phyloP scores from a whole-genome alignment of 2,797 vertebrate species.

The Oceanodroma leucorhoa region DNA sequence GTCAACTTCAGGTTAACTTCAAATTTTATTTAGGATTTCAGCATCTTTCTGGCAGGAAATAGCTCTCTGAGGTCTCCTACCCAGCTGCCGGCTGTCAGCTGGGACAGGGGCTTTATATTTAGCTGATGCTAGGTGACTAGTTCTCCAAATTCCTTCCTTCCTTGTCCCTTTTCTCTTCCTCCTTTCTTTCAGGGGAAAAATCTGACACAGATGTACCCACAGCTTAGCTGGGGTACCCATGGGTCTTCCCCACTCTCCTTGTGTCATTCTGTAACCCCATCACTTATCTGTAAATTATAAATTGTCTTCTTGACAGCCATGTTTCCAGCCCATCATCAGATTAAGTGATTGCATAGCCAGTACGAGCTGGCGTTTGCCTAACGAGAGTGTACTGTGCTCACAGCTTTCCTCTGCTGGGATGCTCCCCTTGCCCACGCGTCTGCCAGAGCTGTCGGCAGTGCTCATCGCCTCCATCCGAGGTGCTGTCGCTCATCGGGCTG shows the following conservation, averaged over 20 bases:
- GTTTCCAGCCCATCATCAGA: neutral
- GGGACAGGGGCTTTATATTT: neutral
- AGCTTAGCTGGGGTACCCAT: rapidly evolving
- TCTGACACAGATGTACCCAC: neutral
- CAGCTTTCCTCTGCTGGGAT: neutral
- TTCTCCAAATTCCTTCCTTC: neutral
- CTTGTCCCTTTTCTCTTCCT: neutral
- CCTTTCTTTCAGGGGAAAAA: neutral
- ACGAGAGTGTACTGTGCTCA: rapidly evolving
- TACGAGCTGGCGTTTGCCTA: neutral
- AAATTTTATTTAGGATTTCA: neutral
- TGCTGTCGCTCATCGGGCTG: rapidly evolving
- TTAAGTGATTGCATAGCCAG: neutral
- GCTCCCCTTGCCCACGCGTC: rapidly evolving
- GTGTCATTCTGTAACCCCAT: neutral
- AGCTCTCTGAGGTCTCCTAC: neutral
- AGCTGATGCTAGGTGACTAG: neutral
- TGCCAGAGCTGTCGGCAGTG: neutral
- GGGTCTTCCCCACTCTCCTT: neutral
- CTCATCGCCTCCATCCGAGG: rapidly evolving
- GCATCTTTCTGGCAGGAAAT: neutral
- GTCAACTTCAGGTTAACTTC: neutral
- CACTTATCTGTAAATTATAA: neutral
- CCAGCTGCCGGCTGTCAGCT: neutral
- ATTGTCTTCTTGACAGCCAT: neutral